Base-by-base conservation (phyloP, 2,888 invertebrate species). In the Lottia scabra region DNA sequence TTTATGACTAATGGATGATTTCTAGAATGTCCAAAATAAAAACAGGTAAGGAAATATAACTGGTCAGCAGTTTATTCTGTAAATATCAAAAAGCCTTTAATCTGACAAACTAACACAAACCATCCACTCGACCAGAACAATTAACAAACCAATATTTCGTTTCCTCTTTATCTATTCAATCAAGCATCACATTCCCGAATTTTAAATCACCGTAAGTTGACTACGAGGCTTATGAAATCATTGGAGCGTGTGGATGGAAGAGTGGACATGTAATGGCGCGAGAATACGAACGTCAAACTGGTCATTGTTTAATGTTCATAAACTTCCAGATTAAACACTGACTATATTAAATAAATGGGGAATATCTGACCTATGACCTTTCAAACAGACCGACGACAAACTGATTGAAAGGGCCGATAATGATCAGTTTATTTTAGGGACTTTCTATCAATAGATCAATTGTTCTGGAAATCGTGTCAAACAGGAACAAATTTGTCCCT, bases 141-240 rank as follows among this genome's bases (percentile, higher is more conserved):
- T 56, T 56, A 56, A 56, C 56, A 56, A 38, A 56, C 56, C 56
- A 56, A 56, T 23, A 56, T 23, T 56, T 56, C 56, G 56, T 56
- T 56, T 56, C 56, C 19, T 56, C 23, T 56, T 56, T 56, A 56
- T 56, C 56, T 23, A 23, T 56, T 19, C 56, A 56, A 56, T 56
- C 56, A 56, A 56, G 19, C 56, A 56, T 56, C 56, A 56, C 56
- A 56, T 56, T 56, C 56, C 56, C 19, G 56, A 56, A 56, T 23
- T 56, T 56, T 56, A 56, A 56, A 56, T 56, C 56, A 56, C 56
- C 56, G 10, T 15, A 56, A 56, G 56, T 56, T 23, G 56, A 56
- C 56, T 23, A 23, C 56, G 23, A 56, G 19, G 56, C 23, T 56
- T 56, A 23, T 19, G 23, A 23, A 56, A 23, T 56, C 56, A 19